A percentile compares a stretch with the other conserved stretches of the same genome.
These are phyloP conservation scores for Tetranychus urticae DNA, from an alignment of 1,140 invertebrate species.

Conservation along the genomic window DNA sequence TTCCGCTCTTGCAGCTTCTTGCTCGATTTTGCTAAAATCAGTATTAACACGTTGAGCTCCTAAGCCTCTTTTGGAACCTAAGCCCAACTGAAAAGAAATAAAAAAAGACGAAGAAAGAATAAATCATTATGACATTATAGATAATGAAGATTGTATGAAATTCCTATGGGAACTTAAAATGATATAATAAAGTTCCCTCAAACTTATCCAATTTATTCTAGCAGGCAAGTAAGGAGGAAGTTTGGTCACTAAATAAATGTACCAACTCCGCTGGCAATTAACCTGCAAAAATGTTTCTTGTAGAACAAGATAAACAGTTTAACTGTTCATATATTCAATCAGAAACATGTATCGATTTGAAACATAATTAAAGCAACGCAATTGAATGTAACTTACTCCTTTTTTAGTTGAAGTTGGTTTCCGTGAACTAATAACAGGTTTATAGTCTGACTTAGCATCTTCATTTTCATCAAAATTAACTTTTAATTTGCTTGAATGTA, in stretches of 20 bases:
- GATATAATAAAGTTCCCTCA: background rate
- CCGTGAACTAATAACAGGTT: background rate
- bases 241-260: background rate
- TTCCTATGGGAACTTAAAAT: background rate
- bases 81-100: slow-evolving; percentile 22
- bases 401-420: slow-evolving; percentile 21
- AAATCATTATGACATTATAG: background rate
- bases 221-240: background rate
- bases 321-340: background rate
- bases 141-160: too few relatives aligned
- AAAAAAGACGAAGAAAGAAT: background rate
- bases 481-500: too few relatives aligned
- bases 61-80: slow-evolving; percentile 62
- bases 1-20: slow-evolving; percentile 54
- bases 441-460: background rate
- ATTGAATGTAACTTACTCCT: slow-evolving; percentile 15
- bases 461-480: background rate
- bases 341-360: background rate
- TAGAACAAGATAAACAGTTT: background rate
- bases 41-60: slow-evolving; percentile 77
- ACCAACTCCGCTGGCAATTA: background rate
- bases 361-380: background rate
- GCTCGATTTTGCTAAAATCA: slow-evolving; percentile 89
- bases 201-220: background rate
- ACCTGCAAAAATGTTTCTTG: background rate